phyloP scores from a whole-genome alignment of 1,140 invertebrate genomes.

The Dreissena polymorpha region DNA sequence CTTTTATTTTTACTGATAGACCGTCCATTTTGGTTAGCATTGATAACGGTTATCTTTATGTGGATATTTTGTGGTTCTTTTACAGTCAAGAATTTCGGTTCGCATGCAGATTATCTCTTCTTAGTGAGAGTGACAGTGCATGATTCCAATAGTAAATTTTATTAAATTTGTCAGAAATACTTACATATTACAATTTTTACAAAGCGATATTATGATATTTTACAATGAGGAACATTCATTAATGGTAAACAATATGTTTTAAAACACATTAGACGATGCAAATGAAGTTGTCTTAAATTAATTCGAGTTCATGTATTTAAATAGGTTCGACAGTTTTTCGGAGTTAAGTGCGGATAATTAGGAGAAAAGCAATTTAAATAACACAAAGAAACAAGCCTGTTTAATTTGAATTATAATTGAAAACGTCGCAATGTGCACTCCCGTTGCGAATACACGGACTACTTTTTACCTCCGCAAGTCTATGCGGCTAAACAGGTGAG shows the following conservation, averaged over 20 bases:
- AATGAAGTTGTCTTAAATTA: slow-evolving; percentile 1
- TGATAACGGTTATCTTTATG: slow-evolving; percentile 52
- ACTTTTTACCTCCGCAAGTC: slow-evolving; percentile 37
- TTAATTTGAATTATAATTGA: slow-evolving; percentile 55
- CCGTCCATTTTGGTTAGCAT: not conserved
- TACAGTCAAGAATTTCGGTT: not conserved
- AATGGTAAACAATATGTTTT: too few relatives aligned
- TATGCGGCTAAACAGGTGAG: slow-evolving; percentile 30
- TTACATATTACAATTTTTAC: too few relatives aligned
- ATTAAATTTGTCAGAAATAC: too few relatives aligned
- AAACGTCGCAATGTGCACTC: slow-evolving; percentile 38
- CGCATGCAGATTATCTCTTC: too few relatives aligned
- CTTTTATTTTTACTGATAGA: slow-evolving; percentile 45
- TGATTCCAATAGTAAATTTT: too few relatives aligned
- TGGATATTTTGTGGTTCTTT: slow-evolving; percentile 36
- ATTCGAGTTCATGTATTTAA: not conserved
- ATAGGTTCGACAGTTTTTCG: not conserved
- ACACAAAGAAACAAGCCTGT: slow-evolving; percentile 7
- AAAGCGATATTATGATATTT: too few relatives aligned
- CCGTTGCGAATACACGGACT: slow-evolving; percentile 25
- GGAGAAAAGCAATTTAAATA: slow-evolving; percentile 43
- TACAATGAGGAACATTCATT: too few relatives aligned
- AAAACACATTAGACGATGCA: too few relatives aligned
- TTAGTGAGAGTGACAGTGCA: too few relatives aligned
- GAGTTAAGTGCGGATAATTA: slow-evolving; percentile 9